Base-by-base conservation (phyloP, 2,888 invertebrate species). In the Zygogramma bicolorata region DNA sequence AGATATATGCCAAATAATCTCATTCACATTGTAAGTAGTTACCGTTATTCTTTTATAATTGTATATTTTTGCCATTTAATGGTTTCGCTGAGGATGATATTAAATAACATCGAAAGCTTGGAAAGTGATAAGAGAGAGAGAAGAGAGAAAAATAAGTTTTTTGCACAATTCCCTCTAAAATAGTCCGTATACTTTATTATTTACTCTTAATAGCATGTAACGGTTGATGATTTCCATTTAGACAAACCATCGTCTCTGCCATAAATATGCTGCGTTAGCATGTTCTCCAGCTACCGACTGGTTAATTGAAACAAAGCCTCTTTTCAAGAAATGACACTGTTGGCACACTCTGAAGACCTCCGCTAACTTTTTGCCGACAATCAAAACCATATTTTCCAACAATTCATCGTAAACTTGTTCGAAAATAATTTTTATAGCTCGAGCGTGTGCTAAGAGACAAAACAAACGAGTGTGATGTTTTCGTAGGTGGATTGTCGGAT, bases 331-430 rank as follows among this genome's bases (percentile, higher is more conserved):
- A 2, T 27, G 53, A 27, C 27, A 25, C n/a, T 53, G 53, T 53
- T 53, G 53, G 53, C 27, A 25, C 53, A 53, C 27, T 53, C 25
- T n/a, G 10, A n/a, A n/a, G 25, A n/a, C 53, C 25, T 25, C 25
- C n/a, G 53, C 53, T 5, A 13, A 25, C 53, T 53, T 53, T 53
- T 27, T 53, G 53, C 53, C 53, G 53, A 53, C 53, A 53, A 53
- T 53, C 25, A 27, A 53, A 53, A 53, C 53, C 53, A 53, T 53
- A 53, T 53, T 53, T 53, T 53, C n/a, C 6, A 27, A 25, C 27
- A 53, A n/a, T 25, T 13, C 27, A 27, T 25, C 53, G 27, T 46
- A 2, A 8, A n/a, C 13, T 27, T 53, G 25, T 53, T 53, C 15
- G 15, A 15, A 46, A 13, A n/a, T 38, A 18, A 2, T 10, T 49